These are phyloP conservation scores for Geophilus truncorum DNA, from an alignment of 2,888 invertebrate genomes.

Conservation along the genomic window DNA sequence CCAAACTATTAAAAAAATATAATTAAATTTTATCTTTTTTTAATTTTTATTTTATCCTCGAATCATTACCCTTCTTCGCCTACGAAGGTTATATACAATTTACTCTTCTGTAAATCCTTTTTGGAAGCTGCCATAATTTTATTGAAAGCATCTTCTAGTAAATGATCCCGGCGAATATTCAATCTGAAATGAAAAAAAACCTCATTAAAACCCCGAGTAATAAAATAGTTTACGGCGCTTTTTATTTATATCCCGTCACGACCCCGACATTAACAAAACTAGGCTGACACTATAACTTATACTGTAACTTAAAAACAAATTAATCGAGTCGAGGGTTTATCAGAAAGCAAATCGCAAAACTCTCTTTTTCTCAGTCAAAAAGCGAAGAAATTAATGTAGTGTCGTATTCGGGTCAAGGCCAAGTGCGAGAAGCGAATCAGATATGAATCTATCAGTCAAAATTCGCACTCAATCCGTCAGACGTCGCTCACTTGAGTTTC, in stretches of 20 bases:
- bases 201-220: not conserved
- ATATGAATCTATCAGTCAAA: conserved; percentile 2
- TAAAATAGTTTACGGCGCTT: not conserved
- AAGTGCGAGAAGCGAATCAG: not conserved
- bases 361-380: too few relatives aligned
- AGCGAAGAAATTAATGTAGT: not conserved
- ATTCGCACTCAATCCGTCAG: not conserved
- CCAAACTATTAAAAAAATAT: conserved; percentile 54
- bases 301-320: too few relatives aligned
- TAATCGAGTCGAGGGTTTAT: too few relatives aligned
- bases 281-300: too few relatives aligned
- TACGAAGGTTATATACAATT: conserved; percentile 87
- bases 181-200: conserved; percentile 63
- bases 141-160: conserved; percentile 92
- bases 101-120: conserved; percentile 90
- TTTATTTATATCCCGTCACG: not conserved
- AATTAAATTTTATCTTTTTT: not conserved
- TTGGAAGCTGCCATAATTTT: conserved; percentile 94
- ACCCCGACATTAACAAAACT: not conserved
- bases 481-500: conserved; percentile 76
- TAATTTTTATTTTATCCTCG: not conserved
- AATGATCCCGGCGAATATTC: conserved; percentile 84
- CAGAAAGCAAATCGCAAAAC: not conserved
- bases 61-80: conserved; percentile 76
- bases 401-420: not conserved